Conservation (phyloP, 2,113 vertebrate species). For the Podarcis cretensis region DNA sequence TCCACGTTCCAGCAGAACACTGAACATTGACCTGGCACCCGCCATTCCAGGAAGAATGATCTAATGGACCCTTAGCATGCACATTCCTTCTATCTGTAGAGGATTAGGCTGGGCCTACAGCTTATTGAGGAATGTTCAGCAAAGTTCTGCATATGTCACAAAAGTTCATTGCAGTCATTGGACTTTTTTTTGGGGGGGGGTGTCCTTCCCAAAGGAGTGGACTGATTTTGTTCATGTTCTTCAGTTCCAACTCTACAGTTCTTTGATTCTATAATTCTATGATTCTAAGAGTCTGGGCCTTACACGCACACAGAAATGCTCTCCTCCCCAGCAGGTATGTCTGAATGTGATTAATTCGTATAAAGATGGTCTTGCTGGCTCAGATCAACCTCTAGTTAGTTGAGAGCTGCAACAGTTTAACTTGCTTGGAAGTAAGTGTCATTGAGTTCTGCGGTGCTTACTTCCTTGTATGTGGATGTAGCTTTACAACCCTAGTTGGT, state of each 20-base stretch:
- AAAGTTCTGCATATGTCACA: neutral
- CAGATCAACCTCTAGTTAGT: neutral
- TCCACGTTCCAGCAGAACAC: neutral
- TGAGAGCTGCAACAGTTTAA: neutral
- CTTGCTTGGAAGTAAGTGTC: too few relatives aligned
- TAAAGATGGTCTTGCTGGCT: neutral
- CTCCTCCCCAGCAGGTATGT: neutral
- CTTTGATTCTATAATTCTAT: too few relatives aligned
- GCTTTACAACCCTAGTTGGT: neutral
- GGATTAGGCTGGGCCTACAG: neutral
- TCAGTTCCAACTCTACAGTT: neutral
- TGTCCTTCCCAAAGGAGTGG: neutral
- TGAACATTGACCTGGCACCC: neutral
- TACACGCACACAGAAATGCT: neutral
- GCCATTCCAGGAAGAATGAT: constrained; percentile 9
- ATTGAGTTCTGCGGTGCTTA: too few relatives aligned
- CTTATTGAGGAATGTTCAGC: constrained; percentile 7
- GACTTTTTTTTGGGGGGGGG: too few relatives aligned
- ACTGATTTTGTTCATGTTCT: neutral
- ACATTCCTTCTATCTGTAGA: constrained; percentile 15
- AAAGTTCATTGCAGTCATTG: neutral
- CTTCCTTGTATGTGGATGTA: too few relatives aligned
- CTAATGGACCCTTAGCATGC: constrained; percentile 2
- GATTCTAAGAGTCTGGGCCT: neutral
- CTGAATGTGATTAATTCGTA: neutral